phyloP scores from a whole-genome alignment of 2,797 vertebrate genomes.

The Odontamblyopus rebecca region DNA sequence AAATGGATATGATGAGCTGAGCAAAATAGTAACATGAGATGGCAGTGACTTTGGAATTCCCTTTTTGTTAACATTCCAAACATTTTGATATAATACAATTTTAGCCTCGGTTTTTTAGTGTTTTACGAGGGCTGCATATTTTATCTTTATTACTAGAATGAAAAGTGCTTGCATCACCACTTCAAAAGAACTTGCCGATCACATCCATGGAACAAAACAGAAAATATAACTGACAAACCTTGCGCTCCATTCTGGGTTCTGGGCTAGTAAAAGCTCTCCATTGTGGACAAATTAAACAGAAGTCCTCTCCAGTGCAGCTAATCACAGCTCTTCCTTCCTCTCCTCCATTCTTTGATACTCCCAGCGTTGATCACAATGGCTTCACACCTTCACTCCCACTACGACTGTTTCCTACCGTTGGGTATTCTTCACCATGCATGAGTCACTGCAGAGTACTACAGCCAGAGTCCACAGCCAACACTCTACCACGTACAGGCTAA shows the following conservation, averaged over 20 bases:
- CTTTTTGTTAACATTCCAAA: not conserved
- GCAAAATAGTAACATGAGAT: not conserved
- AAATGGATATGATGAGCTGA: not conserved
- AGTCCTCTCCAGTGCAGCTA: conserved; percentile 14
- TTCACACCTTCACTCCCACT: conserved; percentile 3
- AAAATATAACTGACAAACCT: conserved; percentile 26
- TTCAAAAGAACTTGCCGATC: not conserved
- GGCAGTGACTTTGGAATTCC: not conserved
- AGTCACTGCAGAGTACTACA: conserved; percentile 4
- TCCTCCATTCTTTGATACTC: conserved; percentile 22
- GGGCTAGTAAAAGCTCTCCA: conserved; percentile 26
- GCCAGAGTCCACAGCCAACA: conserved; percentile 19
- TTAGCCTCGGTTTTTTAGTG: not conserved
- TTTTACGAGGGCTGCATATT: not conserved
- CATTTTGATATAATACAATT: not conserved
- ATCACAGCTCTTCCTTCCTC: conserved; percentile 20
- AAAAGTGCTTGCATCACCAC: not conserved
- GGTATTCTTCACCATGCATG: conserved; percentile 2
- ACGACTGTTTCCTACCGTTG: conserved; percentile 9
- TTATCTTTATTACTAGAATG: not conserved
- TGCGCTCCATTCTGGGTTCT: conserved; percentile 33
- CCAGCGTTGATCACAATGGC: conserved; percentile 1
- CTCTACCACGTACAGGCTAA: conserved; percentile 52
- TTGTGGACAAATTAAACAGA: conserved; percentile 13
- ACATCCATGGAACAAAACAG: not conserved